Base-by-base conservation (phyloP, 2,888 invertebrate genomes). In the Lepidocyrtoides sp. region DNA sequence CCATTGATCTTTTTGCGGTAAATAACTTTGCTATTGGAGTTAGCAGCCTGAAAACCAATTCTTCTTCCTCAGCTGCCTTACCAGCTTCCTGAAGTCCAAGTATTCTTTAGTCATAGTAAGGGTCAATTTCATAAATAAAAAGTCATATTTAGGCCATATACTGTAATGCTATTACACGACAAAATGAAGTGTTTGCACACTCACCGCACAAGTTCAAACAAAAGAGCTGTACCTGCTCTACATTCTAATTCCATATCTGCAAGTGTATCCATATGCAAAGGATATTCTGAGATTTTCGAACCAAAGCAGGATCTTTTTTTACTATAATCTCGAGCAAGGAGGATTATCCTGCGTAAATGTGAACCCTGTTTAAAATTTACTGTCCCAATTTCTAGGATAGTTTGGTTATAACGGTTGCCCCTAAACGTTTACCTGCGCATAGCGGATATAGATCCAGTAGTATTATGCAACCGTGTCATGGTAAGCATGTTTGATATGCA, bases 1-100 rank as follows among this genome's bases (percentile, higher is more conserved):
- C 94, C 92, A 96, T 95, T 8, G 95, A 95, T 95, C 95, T 95
- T 94, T 96, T 96, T 2, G 95, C 96, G 32, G 96, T 96, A 94
- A 96, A 96, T 20, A 96, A 94, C 94, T 96, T 96, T 14, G 95
- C 94, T 1, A 96, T 93, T 2, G 96, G 96, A n/a, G 96, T 96
- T 87, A 96, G 93, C 14, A 96, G 92, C 5, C 96, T 95, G 8
- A 96, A 94, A 82, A 96, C 92, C 29, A 95, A 94, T 20, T 94
- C 91, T 41, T 96, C 96, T 14, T 92, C 92, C 5, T 51, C 75
- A 36, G 94, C 12, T 95, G 95, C 14, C 57, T 92, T 51, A 94
- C 94, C 14, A 92, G n/a, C 93, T 89, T 96, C n/a, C n/a, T n/a
- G n/a, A n/a, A n/a, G n/a, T n/a, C n/a, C n/a, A n/a, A n/a, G n/a